Evolutionary conservation across 2,113 vertebrate species (phyloP).

Genomic region (Toxostoma redivivum): DNA sequence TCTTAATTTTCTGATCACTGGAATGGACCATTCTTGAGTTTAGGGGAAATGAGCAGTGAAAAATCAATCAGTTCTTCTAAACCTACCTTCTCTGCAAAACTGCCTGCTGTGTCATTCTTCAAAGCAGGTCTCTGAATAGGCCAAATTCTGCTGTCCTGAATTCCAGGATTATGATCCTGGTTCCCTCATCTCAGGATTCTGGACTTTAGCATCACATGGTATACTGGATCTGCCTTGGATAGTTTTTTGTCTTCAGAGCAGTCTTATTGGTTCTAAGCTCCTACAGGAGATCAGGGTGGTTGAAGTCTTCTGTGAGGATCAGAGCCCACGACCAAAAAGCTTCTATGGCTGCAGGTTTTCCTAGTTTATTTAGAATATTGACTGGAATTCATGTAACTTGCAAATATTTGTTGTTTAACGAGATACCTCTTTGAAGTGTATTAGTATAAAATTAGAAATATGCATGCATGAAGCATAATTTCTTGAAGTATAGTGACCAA

Average conservation of each 20-base stretch:
- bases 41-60: not conserved
- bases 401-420: not conserved
- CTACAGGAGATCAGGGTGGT: not conserved
- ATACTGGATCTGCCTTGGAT: not conserved
- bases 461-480: not conserved
- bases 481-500: not conserved
- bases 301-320: not conserved
- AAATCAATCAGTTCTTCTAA: not conserved
- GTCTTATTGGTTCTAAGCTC: not conserved
- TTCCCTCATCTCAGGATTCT: not conserved
- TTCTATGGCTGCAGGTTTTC: not conserved
- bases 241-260: not conserved
- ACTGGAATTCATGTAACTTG: not conserved
- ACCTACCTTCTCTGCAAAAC: not conserved
- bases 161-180: not conserved
- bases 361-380: not conserved
- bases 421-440: not conserved
- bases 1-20: not conserved
- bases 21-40: not conserved
- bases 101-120: not conserved
- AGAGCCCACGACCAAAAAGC: too few species aligned
- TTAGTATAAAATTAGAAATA: not conserved
- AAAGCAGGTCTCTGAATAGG: not conserved
- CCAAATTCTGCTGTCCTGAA: not conserved
- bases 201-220: fast-evolving